Percentiles rank a stretch among this genome's conserved stretches.
These are phyloP conservation scores for Popillia japonica DNA, from an alignment of 1,140 invertebrate genomes.

Conservation along the genomic window DNA sequence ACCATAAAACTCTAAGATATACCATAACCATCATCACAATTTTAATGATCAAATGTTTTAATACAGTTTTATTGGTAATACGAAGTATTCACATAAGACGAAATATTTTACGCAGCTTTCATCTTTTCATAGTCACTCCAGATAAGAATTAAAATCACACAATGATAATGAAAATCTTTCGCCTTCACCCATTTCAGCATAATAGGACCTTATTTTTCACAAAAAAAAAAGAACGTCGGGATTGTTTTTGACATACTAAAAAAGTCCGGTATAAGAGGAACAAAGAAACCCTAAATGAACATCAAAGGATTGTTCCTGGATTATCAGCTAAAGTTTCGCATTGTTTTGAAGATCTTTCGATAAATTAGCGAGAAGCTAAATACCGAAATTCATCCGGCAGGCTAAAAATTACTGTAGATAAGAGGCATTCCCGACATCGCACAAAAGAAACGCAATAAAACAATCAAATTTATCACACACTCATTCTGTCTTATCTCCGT, in stretches of 20 bases:
- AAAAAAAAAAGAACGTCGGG: neutral
- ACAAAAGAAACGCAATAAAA: slow-evolving; percentile 21
- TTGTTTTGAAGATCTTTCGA: slow-evolving; percentile 16
- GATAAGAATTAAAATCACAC: too few relatives aligned
- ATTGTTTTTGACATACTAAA: slow-evolving; percentile 1
- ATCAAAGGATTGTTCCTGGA: slow-evolving; percentile 11
- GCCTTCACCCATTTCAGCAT: neutral
- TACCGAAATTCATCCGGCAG: neutral
- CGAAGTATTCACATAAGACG: too few relatives aligned
- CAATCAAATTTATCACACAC: slow-evolving; percentile 35
- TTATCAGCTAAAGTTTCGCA: slow-evolving; percentile 21
- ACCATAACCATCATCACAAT: too few relatives aligned
- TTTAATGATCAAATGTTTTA: too few relatives aligned
- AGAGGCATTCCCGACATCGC: neutral
- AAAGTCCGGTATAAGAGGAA: neutral
- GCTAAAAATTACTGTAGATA: slow-evolving; percentile 24
- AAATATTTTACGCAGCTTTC: too few relatives aligned
- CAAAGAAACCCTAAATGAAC: neutral
- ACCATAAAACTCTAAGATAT: too few relatives aligned
- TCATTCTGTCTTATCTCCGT: slow-evolving; percentile 1
- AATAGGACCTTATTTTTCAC: neutral
- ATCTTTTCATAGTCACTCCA: too few relatives aligned
- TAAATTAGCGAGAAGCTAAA: slow-evolving; percentile 19
- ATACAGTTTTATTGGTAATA: too few relatives aligned
- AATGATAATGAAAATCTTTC: too few relatives aligned